Conservation (phyloP, 2,888 invertebrate genomes). For the Omphaloscelis lunosa region DNA sequence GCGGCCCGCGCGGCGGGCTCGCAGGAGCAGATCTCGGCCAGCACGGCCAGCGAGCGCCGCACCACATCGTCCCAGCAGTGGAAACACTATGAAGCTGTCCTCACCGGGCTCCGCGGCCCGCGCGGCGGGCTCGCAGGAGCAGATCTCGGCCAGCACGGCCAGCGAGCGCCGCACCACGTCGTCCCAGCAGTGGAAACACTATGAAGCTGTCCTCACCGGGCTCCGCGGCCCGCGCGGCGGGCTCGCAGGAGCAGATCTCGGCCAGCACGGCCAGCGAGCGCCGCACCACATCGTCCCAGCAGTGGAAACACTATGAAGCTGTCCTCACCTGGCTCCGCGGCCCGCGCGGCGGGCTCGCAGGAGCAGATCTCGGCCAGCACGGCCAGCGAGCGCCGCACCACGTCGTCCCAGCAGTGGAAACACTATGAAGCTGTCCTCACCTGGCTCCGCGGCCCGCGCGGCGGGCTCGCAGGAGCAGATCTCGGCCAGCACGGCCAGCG, state of each 20-base stretch:
- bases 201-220: constrained; percentile 3
- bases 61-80: constrained; percentile 97
- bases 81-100: neutral
- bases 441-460: too few relatives aligned
- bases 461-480: too few relatives aligned
- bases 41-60: constrained; percentile 97
- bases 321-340: constrained; percentile 3
- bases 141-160: constrained; percentile 8
- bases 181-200: neutral
- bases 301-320: neutral
- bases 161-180: constrained; percentile 3
- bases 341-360: constrained; percentile 65
- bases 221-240: constrained; percentile 84
- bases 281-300: neutral
- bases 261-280: constrained; percentile 4
- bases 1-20: constrained; percentile 40
- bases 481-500: too few relatives aligned
- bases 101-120: constrained; percentile 84
- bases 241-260: constrained; percentile 4
- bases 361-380: constrained; percentile 95
- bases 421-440: too few relatives aligned
- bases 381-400: constrained; percentile 97
- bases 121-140: constrained; percentile 3
- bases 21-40: constrained; percentile 94
- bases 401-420: constrained; percentile 98